These are phyloP conservation scores for Toxotes lorentzi DNA, from an alignment of 2,797 vertebrate species.

Conservation along the genomic window DNA sequence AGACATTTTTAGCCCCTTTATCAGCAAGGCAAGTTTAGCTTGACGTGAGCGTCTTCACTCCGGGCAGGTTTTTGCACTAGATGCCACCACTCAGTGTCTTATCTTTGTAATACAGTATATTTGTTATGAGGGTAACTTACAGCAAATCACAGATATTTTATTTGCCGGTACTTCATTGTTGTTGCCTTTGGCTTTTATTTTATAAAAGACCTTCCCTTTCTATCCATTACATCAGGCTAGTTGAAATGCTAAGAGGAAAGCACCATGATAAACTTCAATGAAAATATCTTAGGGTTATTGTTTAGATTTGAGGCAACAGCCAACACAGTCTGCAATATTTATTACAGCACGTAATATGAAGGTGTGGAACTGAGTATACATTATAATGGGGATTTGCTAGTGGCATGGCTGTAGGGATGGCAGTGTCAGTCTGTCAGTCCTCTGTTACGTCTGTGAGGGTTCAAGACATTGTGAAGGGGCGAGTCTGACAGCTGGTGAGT, in stretches of 20 bases:
- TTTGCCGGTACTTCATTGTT: too few relatives aligned
- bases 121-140: too few relatives aligned
- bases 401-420: too few relatives aligned
- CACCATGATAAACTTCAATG: background rate
- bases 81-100: background rate
- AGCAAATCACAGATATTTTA: too few relatives aligned
- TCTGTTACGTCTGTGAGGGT: too few relatives aligned
- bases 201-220: too few relatives aligned
- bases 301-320: background rate
- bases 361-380: background rate
- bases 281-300: background rate
- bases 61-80: too few relatives aligned
- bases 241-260: background rate
- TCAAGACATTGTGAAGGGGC: too few relatives aligned
- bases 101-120: background rate
- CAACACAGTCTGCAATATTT: background rate
- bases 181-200: too few relatives aligned
- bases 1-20: slow-evolving; percentile 39
- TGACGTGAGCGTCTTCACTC: background rate
- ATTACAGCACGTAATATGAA: background rate
- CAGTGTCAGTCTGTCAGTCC: too few relatives aligned
- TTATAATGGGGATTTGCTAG: too few relatives aligned
- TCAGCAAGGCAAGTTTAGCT: slow-evolving; percentile 9
- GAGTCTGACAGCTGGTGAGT: too few relatives aligned
- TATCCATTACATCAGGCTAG: background rate